Percentiles rank a stretch among this genome's conserved stretches.
Evolutionary conservation across 2,888 invertebrate species (phyloP).

Genomic region (Brassicogethes aeneus): DNA sequence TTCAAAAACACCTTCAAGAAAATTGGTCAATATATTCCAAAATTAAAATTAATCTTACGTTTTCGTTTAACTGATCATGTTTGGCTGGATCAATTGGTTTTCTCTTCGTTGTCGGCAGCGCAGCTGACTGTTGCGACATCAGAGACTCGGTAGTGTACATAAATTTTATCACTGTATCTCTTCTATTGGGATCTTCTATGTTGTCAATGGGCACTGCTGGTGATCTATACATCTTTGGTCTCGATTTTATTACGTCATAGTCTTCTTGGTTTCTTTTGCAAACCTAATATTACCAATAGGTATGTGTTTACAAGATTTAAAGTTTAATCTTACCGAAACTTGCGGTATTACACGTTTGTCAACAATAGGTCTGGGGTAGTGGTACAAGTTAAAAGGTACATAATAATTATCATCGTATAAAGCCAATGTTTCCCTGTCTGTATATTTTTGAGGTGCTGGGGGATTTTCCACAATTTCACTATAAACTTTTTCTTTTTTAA

Average conservation of each 20-base stretch:
- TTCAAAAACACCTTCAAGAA: slow-evolving; percentile 22
- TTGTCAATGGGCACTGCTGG: slow-evolving; percentile 38
- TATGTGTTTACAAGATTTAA: too few relatives aligned
- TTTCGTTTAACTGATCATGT: background rate
- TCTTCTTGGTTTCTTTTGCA: too few relatives aligned
- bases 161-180: slow-evolving; percentile 28
- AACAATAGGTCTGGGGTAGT: background rate
- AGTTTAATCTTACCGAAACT: too few relatives aligned
- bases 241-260: slow-evolving; percentile 29
- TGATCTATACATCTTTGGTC: slow-evolving; percentile 33
- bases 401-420: background rate
- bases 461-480: background rate
- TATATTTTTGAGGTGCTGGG: background rate
- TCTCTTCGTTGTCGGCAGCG: slow-evolving; percentile 3
- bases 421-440: background rate
- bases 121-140: slow-evolving; percentile 30
- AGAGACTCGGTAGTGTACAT: slow-evolving; percentile 36
- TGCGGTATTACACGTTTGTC: too few relatives aligned
- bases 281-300: too few relatives aligned
- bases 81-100: slow-evolving; percentile 3
- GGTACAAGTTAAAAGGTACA: background rate
- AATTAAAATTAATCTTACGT: too few relatives aligned
- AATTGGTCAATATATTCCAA: too few relatives aligned
- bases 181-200: slow-evolving; percentile 32
- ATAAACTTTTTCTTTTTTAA: background rate